Conservation (phyloP, 2,113 vertebrate species). For the Alexandromys fortis region DNA sequence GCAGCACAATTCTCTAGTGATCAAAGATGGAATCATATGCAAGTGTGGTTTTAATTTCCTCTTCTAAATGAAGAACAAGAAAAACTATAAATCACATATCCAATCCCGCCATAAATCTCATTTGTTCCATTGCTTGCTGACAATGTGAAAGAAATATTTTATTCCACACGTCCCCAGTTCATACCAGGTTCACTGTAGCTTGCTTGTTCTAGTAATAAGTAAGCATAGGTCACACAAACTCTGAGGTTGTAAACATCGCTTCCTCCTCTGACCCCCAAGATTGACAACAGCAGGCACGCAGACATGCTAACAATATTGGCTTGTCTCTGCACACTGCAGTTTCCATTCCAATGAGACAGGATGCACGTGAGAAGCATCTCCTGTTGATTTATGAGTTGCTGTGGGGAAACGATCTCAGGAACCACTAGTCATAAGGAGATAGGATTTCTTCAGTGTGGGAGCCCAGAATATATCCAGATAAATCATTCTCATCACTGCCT, state of each 20-base stretch:
- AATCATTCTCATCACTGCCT: not conserved
- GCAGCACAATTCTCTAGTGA: constrained; percentile 77
- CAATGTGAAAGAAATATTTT: constrained; percentile 76
- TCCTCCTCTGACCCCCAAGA: not conserved
- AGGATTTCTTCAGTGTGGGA: not conserved
- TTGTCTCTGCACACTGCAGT: not conserved
- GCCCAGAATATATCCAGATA: not conserved
- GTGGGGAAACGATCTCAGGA: not conserved
- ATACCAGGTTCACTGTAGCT: constrained; percentile 64
- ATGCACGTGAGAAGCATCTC: not conserved
- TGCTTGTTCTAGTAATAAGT: constrained; percentile 54
- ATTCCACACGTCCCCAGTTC: constrained; percentile 63
- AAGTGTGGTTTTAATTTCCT: constrained; percentile 83
- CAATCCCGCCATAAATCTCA: constrained; percentile 68
- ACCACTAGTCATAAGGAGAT: not conserved
- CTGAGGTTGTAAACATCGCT: not conserved
- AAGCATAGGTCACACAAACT: not conserved
- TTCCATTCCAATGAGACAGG: not conserved
- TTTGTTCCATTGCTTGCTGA: constrained; percentile 68
- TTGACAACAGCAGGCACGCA: constrained; percentile 14
- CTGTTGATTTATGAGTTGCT: not conserved
- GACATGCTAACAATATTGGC: not conserved
- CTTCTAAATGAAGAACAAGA: constrained; percentile 81
- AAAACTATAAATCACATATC: constrained; percentile 77
- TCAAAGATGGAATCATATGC: constrained; percentile 79